Evolutionary conservation across 2,888 invertebrate genomes (phyloP).

Genomic region (Phrixothrix hirtus): DNA sequence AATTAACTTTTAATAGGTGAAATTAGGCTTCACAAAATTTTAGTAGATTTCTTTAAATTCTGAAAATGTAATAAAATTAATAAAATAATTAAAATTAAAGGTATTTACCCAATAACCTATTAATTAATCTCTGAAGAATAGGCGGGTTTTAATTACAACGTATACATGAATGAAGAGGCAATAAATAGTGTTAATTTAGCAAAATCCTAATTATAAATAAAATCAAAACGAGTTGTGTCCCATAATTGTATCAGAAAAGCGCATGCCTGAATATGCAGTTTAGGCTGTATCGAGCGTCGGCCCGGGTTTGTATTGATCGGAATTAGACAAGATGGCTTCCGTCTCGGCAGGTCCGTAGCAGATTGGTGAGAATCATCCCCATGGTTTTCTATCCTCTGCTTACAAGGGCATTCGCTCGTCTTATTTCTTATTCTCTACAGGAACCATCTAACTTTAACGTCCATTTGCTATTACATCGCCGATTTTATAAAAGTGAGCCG

Average conservation of each 20-base stretch:
- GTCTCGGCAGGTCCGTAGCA: constrained; percentile 46
- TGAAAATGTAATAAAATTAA: too few relatives aligned
- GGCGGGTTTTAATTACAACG: too few relatives aligned
- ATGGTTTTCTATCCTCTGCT: constrained; percentile 44
- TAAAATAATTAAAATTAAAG: too few relatives aligned
- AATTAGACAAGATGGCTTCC: constrained; percentile 52
- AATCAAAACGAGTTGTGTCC: constrained; percentile 1
- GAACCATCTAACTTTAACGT: constrained; percentile 23
- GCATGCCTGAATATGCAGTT: constrained; percentile 28
- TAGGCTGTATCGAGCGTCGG: constrained; percentile 50
- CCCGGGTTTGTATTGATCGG: constrained; percentile 52
- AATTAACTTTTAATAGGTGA: too few relatives aligned
- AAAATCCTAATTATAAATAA: too few relatives aligned
- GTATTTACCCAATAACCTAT: too few relatives aligned
- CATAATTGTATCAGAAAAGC: constrained; percentile 8
- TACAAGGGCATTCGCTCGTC: constrained; percentile 41
- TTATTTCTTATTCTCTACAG: constrained; percentile 23
- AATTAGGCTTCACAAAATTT: too few relatives aligned
- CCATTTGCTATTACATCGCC: constrained; percentile 17
- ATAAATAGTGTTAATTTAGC: too few relatives aligned
- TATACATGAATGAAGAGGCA: too few relatives aligned
- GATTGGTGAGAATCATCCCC: constrained; percentile 48
- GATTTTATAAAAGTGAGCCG: too few relatives aligned
- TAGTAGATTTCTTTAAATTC: too few relatives aligned
- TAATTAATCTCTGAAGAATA: too few relatives aligned